Conservation (phyloP, 2,113 vertebrate species). For the Apodemus speciosus region DNA sequence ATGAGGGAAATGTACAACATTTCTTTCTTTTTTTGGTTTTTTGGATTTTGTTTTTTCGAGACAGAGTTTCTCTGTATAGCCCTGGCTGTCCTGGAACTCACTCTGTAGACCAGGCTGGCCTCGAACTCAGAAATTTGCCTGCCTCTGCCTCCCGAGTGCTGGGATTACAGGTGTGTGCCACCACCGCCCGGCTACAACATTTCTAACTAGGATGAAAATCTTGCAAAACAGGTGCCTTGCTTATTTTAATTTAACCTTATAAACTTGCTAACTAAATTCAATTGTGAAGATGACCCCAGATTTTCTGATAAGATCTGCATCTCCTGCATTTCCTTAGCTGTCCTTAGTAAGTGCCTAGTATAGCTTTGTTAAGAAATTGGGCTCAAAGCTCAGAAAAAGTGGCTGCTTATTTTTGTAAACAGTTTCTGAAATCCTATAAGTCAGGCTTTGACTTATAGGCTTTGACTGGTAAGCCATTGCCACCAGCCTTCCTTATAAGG, state of each 20-base stretch:
- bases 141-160: too few relatives aligned
- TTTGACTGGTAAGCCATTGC: background rate
- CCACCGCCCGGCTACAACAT: too few relatives aligned
- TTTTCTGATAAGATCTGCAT: conserved; percentile 41
- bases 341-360: conserved; percentile 18
- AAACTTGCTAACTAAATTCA: background rate
- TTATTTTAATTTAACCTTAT: background rate
- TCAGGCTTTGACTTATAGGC: conserved; percentile 16
- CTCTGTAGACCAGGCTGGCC: too few relatives aligned
- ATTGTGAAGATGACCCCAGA: background rate
- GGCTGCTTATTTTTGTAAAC: background rate
- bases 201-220: conserved; percentile 6
- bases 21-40: too few relatives aligned
- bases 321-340: conserved; percentile 24
- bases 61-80: too few relatives aligned
- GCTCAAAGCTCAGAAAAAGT: conserved; percentile 13
- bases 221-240: background rate
- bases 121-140: too few relatives aligned
- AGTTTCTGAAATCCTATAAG: background rate
- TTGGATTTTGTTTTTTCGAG: too few relatives aligned
- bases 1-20: background rate
- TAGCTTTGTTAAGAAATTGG: conserved; percentile 22
- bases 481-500: background rate
- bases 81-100: too few relatives aligned
- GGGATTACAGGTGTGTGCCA: too few relatives aligned